Base-by-base conservation (phyloP, 1,140 invertebrate species). In the Diachasmimorpha longicaudata region DNA sequence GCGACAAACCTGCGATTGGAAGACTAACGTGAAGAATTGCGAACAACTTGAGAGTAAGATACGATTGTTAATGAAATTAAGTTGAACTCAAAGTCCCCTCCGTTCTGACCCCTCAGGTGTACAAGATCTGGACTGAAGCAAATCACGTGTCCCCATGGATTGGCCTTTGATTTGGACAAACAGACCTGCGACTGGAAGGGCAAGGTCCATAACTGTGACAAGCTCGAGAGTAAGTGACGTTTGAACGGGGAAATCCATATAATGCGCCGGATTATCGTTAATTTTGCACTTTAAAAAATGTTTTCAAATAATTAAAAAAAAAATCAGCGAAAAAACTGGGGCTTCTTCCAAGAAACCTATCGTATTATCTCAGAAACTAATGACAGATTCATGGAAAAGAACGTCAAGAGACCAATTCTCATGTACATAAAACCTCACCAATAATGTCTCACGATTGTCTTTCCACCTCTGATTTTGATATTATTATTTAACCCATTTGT, bases 121-220 rank as follows among this genome's bases (percentile, higher is more conserved):
- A 96, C 95, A 92, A 95, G 93, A 91, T 95, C 94, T 91, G 95
- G 95, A 92, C 93, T 96, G 91, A 95, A 95, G 94, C 93, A 95
- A 93, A 96, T 97, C 91, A 95, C 94, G 90, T 98, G 96, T 90
- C 96, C 96, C 85, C 95, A 95, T 88, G 96, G 96, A 91, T 92
- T 98, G 92, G 94, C 95, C 91, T 98, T 98, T 93, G 96, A 98
- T 93, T 93, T 98, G 91, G 94, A 96, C 92, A 96, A 97, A 93
- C 96, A 98, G 92, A 97, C 96, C 90, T 97, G 96, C 91, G 96
- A 97, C 92, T 97, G 96, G 96, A 97, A 97, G 92, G 95, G 94
- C 91, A 97, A 97, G 93, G 96, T 97, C 91, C 95, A 92, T 92
- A 97, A 96, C 93, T 97, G 96, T 94, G 95, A 97, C 92, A 95